phyloP scores from a whole-genome alignment of 2,797 vertebrate species.

The Nothura maculosa region DNA sequence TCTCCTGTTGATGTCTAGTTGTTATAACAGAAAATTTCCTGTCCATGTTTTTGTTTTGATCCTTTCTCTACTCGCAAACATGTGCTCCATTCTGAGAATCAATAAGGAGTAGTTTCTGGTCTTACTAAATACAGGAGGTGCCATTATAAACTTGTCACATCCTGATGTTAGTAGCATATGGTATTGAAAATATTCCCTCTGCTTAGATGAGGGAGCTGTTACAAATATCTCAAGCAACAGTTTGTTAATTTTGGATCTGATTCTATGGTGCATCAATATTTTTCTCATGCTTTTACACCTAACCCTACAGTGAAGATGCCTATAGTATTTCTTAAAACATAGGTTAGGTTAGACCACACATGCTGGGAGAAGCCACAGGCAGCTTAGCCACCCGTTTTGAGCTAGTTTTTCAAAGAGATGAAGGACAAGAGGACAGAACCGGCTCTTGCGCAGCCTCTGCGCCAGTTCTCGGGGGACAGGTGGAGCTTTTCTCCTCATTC shows the following conservation, averaged over 20 bases:
- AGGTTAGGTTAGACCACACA: rapidly evolving
- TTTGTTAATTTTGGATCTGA: conserved; percentile 7
- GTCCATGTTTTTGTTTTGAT: background rate
- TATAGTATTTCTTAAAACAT: background rate
- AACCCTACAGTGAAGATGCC: background rate
- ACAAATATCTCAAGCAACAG: conserved; percentile 53
- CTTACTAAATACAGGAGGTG: conserved; percentile 22
- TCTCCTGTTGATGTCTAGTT: background rate
- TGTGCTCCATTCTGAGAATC: conserved; percentile 15
- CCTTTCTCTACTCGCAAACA: background rate
- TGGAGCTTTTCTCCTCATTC: background rate
- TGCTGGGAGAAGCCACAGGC: background rate
- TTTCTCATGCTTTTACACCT: conserved; percentile 1
- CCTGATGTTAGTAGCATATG: conserved; percentile 67
- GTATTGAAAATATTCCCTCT: conserved; percentile 51
- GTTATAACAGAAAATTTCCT: background rate
- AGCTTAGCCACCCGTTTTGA: background rate
- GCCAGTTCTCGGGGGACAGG: background rate
- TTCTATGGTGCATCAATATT: conserved; percentile 12
- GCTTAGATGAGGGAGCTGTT: conserved; percentile 36
- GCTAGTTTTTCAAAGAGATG: background rate
- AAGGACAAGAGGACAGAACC: background rate
- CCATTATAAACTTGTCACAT: conserved; percentile 61
- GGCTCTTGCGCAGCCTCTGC: background rate
- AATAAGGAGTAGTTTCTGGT: conserved; percentile 27